Conservation (phyloP, 1,140 invertebrate genomes). For the Zaprionus inermis region DNA sequence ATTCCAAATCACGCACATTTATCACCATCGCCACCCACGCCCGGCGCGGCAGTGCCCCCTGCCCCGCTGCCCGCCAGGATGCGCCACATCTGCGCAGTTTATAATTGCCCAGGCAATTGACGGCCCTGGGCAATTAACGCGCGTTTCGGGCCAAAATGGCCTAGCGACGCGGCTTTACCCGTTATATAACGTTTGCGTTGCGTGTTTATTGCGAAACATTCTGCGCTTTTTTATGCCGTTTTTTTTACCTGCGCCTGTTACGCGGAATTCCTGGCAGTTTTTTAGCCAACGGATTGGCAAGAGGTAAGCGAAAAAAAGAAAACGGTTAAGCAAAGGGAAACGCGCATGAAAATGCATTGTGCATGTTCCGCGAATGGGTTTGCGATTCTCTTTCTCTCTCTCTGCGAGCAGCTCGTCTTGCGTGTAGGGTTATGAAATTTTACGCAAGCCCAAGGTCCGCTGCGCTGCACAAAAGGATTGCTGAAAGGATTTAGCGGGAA, state of each 20-base stretch:
- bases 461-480: conserved; percentile 53
- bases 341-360: not conserved
- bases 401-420: not conserved
- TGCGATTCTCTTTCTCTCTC: not conserved
- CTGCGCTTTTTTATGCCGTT: conserved; percentile 34
- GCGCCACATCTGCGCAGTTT: conserved; percentile 73
- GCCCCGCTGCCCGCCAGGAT: conserved; percentile 10
- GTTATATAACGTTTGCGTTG: conserved; percentile 70
- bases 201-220: conserved; percentile 65
- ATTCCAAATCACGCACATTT: conserved; percentile 82
- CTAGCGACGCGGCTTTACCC: conserved; percentile 45
- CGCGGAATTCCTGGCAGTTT: conserved; percentile 59
- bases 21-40: conserved; percentile 58
- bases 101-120: conserved; percentile 69
- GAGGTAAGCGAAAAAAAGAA: conserved; percentile 64
- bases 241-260: conserved; percentile 28
- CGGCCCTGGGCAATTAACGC: conserved; percentile 59
- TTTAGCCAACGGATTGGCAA: conserved; percentile 80
- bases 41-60: not conserved
- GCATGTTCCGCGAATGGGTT: conserved; percentile 45
- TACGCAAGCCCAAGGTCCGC: conserved; percentile 68
- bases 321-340: too few relatives aligned
- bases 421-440: conserved; percentile 79
- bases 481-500: conserved; percentile 75
- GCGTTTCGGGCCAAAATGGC: conserved; percentile 25